Evolutionary conservation across 2,113 vertebrate species (phyloP).

Genomic region (Corydoras sp.): DNA sequence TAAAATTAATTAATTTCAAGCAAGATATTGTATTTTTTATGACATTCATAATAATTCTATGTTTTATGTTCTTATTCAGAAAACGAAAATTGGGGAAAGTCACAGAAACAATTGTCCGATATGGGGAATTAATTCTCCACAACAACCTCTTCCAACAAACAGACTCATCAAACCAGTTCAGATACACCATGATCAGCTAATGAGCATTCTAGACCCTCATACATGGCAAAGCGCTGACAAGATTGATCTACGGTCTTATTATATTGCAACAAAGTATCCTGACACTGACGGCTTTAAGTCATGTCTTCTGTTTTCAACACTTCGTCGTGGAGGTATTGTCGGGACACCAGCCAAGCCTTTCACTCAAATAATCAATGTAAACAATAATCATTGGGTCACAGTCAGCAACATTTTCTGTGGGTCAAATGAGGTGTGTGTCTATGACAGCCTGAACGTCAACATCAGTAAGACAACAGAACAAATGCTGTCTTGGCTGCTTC

Average conservation of each 20-base stretch:
- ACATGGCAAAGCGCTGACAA: background rate
- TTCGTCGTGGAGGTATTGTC: background rate
- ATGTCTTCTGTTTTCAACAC: background rate
- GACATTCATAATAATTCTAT: background rate
- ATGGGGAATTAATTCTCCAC: background rate
- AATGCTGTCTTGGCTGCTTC: background rate
- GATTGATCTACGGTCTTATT: background rate
- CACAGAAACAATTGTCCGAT: background rate
- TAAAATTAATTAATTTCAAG: background rate
- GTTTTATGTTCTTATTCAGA: background rate
- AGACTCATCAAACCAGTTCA: background rate
- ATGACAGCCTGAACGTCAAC: background rate
- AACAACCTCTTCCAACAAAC: background rate
- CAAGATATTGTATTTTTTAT: background rate
- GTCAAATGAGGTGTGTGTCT: background rate
- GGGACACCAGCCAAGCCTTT: background rate
- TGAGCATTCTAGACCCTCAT: background rate
- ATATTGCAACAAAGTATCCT: background rate
- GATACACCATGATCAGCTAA: background rate
- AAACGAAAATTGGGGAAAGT: background rate
- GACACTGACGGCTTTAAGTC: background rate
- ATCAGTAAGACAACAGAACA: background rate
- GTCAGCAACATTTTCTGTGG: background rate
- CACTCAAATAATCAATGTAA: background rate
- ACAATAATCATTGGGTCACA: background rate